Evolutionary conservation across 2,797 vertebrate species (phyloP).

Genomic region (Onychomys arenicola): DNA sequence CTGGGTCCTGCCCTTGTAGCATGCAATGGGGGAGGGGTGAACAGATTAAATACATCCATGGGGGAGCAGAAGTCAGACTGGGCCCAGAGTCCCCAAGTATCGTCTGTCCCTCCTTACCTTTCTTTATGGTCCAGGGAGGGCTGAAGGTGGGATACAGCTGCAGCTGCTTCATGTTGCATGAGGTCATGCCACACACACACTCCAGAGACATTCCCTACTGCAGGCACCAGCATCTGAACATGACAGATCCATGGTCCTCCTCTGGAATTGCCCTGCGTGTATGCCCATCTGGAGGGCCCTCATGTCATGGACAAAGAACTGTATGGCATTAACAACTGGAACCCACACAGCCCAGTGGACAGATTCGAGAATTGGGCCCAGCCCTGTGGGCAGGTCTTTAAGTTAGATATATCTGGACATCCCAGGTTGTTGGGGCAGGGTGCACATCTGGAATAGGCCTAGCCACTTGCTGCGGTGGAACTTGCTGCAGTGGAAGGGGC

Average conservation of each 20-base stretch:
- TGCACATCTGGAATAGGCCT: neutral
- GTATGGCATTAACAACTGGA: neutral
- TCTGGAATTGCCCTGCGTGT: neutral
- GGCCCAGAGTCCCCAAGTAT: neutral
- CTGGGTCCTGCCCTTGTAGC: neutral
- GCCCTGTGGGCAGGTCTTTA: conserved; percentile 7
- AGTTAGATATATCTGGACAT: conserved; percentile 16
- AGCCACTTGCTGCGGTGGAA: fast-evolving
- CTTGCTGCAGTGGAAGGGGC: fast-evolving
- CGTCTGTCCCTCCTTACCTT: neutral
- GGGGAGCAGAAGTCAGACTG: neutral
- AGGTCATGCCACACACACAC: neutral
- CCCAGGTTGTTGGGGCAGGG: neutral
- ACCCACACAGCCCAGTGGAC: neutral
- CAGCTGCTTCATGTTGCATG: neutral
- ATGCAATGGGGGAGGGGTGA: neutral
- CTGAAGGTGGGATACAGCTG: neutral
- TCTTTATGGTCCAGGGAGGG: neutral
- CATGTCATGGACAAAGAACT: neutral
- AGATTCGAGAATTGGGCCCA: neutral
- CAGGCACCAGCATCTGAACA: conserved; percentile 14
- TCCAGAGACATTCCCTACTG: neutral
- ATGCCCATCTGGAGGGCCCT: neutral
- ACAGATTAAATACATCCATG: neutral
- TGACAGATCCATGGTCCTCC: neutral